phyloP scores from a whole-genome alignment of 1,140 invertebrate genomes.

The Heliothis virescens region DNA sequence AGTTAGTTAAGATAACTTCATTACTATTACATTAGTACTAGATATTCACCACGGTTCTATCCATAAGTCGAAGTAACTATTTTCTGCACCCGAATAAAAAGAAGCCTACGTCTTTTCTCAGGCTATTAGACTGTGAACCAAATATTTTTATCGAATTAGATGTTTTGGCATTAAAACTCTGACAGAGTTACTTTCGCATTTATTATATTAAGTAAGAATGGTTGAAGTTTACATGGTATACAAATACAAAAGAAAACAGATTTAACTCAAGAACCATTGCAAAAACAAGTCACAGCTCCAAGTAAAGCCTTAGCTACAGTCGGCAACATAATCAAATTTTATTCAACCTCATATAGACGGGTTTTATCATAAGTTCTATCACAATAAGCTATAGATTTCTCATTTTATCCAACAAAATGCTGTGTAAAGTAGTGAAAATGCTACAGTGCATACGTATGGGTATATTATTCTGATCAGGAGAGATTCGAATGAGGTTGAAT shows the following conservation, averaged over 20 bases:
- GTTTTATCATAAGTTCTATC: conserved; percentile 45
- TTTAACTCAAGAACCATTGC: neutral
- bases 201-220: too few relatives aligned
- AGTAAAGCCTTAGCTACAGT: neutral
- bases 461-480: conserved; percentile 66
- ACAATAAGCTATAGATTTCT: conserved; percentile 57
- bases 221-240: too few relatives aligned
- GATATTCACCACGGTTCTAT: too few relatives aligned
- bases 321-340: conserved; percentile 39
- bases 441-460: conserved; percentile 64
- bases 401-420: conserved; percentile 59
- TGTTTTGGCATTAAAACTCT: too few relatives aligned
- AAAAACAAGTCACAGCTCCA: neutral
- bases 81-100: too few relatives aligned
- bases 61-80: too few relatives aligned
- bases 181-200: too few relatives aligned
- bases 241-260: neutral
- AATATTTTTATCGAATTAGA: too few relatives aligned
- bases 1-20: too few relatives aligned
- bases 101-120: too few relatives aligned
- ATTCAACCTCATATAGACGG: conserved; percentile 26
- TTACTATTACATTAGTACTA: too few relatives aligned
- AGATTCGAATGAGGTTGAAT: conserved; percentile 38
- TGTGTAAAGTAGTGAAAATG: conserved; percentile 50
- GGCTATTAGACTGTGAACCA: too few relatives aligned